Evolutionary conservation across 2,888 invertebrate genomes (phyloP).

Genomic region (Agrochola litura): DNA sequence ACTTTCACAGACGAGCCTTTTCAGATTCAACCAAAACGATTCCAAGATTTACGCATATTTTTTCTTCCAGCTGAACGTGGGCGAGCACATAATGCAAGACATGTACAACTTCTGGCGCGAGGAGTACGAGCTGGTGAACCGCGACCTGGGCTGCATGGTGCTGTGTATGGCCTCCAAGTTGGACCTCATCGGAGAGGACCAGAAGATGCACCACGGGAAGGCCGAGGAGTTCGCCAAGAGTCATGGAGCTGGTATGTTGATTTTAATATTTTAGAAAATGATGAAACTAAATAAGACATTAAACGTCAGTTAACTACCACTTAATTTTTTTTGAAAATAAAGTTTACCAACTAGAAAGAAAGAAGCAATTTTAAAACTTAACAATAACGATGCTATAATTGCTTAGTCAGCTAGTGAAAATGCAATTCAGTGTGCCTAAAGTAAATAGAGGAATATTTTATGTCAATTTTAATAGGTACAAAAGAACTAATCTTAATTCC

Average conservation of each 20-base stretch:
- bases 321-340: too few species aligned
- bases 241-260: constrained; percentile 82
- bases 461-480: background rate
- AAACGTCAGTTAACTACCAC: background rate
- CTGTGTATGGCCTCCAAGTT: constrained; percentile 83
- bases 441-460: background rate
- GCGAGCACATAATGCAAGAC: constrained; percentile 81
- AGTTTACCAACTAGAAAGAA: too few species aligned
- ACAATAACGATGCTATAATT: background rate
- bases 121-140: constrained; percentile 80
- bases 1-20: too few species aligned
- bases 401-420: background rate
- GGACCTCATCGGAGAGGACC: constrained; percentile 78
- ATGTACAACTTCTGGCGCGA: constrained; percentile 85
- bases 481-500: background rate
- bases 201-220: constrained; percentile 82
- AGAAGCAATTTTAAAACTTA: background rate
- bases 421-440: background rate
- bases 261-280: background rate
- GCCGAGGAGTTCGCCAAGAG: constrained; percentile 81
- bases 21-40: background rate
- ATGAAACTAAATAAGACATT: background rate
- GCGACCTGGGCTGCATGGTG: constrained; percentile 83
- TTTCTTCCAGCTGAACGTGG: constrained; percentile 74
- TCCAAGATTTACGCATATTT: background rate